Percentiles rank a stretch among this genome's conserved stretches.
Conservation (phyloP, 2,797 vertebrate species). For the Sparus aurata region DNA sequence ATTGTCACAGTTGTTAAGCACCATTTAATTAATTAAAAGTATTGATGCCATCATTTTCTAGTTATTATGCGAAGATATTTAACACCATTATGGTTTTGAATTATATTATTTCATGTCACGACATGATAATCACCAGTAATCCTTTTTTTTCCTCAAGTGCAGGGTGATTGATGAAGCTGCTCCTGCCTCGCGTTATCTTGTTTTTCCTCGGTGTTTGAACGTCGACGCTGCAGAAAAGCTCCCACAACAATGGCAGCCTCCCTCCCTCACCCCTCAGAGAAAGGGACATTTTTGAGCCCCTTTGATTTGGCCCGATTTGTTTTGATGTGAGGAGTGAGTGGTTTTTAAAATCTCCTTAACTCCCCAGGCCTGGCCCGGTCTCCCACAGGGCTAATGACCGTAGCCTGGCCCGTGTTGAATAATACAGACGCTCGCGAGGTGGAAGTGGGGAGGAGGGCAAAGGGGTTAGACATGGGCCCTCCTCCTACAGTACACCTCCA, state of each 20-base stretch:
- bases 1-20: conserved; percentile 45
- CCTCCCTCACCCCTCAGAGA: conserved; percentile 53
- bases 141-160: conserved; percentile 1
- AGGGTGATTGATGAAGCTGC: not conserved
- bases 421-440: conserved; percentile 71
- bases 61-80: conserved; percentile 43
- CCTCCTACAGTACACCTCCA: conserved; percentile 75
- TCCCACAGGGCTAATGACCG: conserved; percentile 84
- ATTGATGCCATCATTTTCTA: conserved; percentile 41
- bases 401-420: conserved; percentile 73
- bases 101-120: conserved; percentile 21
- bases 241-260: conserved; percentile 59
- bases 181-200: not conserved
- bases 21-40: conserved; percentile 43
- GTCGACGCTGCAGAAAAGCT: conserved; percentile 31
- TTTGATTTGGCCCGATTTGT: conserved; percentile 84
- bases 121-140: conserved; percentile 22
- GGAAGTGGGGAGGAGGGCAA: conserved; percentile 64
- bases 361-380: conserved; percentile 74
- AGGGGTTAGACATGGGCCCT: conserved; percentile 66
- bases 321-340: conserved; percentile 86
- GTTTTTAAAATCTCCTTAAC: conserved; percentile 86
- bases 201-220: not conserved
- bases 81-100: conserved; percentile 33
- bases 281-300: conserved; percentile 74